phyloP scores from a whole-genome alignment of 2,888 invertebrate species.

The Anthophora plumipes region DNA sequence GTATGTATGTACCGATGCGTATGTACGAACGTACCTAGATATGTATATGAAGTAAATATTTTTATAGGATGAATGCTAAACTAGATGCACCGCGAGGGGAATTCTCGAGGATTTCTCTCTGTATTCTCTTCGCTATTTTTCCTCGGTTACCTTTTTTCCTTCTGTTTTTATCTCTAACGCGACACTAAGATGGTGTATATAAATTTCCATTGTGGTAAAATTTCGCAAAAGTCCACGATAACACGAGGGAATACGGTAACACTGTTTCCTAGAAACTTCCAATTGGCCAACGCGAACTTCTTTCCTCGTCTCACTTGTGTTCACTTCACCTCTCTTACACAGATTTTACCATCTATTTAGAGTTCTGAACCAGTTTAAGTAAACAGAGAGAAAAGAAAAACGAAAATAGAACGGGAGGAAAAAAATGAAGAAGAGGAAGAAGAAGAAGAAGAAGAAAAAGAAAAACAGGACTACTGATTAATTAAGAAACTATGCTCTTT shows the following conservation, averaged over 20 bases:
- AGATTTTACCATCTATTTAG: slow-evolving; percentile 45
- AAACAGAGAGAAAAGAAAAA: neutral
- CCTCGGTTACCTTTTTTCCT: neutral
- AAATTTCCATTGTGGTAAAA: slow-evolving; percentile 9
- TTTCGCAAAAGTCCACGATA: neutral
- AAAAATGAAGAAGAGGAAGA: slow-evolving; percentile 2
- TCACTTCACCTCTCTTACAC: neutral
- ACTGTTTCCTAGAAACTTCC: slow-evolving; percentile 16
- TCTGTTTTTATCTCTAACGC: neutral
- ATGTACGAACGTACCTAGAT: neutral
- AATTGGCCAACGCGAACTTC: slow-evolving; percentile 37
- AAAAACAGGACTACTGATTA: slow-evolving; percentile 19
- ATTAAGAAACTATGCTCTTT: slow-evolving; percentile 11
- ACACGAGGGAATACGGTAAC: neutral
- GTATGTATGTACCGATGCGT: slow-evolving; percentile 5
- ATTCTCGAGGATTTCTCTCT: neutral
- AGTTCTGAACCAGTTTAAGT: slow-evolving; percentile 14
- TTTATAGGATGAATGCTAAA: neutral
- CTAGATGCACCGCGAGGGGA: neutral
- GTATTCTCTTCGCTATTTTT: neutral
- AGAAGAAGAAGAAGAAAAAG: neutral
- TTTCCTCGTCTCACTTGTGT: neutral
- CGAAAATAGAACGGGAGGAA: neutral
- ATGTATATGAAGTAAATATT: neutral
- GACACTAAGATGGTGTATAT: neutral